phyloP scores from a whole-genome alignment of 2,888 invertebrate genomes.

The Leptinotarsa peninsularis region DNA sequence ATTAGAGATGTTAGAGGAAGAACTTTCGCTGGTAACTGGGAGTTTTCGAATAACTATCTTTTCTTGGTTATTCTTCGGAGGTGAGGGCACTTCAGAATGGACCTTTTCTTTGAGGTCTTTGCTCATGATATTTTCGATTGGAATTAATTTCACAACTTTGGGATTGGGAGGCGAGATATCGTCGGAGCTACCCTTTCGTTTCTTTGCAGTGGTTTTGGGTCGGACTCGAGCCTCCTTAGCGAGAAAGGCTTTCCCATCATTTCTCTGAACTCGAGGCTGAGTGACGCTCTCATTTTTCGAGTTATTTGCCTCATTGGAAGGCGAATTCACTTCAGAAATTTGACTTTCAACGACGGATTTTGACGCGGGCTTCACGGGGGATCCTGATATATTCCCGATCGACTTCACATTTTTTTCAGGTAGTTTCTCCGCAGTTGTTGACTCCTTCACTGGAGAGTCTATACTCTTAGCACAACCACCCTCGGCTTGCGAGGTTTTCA shows the following conservation, averaged over 20 bases:
- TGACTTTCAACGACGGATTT: neutral
- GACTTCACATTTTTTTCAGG: neutral
- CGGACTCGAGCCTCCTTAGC: too few relatives aligned
- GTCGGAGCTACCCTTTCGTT: constrained; percentile 2
- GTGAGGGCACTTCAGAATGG: constrained; percentile 12
- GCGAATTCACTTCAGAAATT: neutral
- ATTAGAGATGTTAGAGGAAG: neutral
- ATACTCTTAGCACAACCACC: neutral
- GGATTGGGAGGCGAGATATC: constrained; percentile 32
- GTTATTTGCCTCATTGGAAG: too few relatives aligned
- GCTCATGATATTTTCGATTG: constrained; percentile 50
- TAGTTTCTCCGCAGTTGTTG: neutral
- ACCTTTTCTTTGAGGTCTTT: constrained; percentile 39
- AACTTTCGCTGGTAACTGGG: neutral
- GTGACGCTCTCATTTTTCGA: neutral
- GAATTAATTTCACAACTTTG: constrained; percentile 53
- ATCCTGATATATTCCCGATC: constrained; percentile 6
- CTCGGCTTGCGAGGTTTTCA: neutral
- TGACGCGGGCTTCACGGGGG: neutral
- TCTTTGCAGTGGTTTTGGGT: neutral
- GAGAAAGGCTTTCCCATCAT: neutral
- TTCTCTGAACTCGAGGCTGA: neutral
- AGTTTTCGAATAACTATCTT: constrained; percentile 1
- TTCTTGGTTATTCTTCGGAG: constrained; percentile 11
- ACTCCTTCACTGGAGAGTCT: neutral